Evolutionary conservation across 2,888 invertebrate species (phyloP), one percentile per base, ranked within the genome.

Genomic region (Idaea dimidiata): DNA sequence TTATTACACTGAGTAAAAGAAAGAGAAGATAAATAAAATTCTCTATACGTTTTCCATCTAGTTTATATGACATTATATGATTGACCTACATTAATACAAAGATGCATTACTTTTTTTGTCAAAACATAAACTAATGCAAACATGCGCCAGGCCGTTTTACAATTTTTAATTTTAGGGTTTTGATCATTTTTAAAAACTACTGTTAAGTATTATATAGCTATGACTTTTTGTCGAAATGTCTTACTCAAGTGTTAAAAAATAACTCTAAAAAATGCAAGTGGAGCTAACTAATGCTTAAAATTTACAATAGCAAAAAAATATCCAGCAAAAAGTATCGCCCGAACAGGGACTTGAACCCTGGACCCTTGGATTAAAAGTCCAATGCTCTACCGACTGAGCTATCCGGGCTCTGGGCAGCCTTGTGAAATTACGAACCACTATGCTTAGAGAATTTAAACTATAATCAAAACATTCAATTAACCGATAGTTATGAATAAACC

Each of bases 331-430:
- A 68, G 17, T 43, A 2, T 71, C 92, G 90, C 91, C 91, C 93
- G 91, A 92, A 92, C 92, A 92, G 92, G 92, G 93, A 93, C 92
- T 93, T 92, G 93, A 93, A 93, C 93, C 92, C 92, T 92, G 91
- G 91, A 93, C 92, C 92, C 93, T 92, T 91, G 91, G 93, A 92
- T 91, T 92, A 93, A 90, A 91, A 91, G 91, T 91, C 91, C 91
- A 91, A 92, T 91, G 91, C 93, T 92, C 92, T 93, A 93, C 92
- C 93, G 92, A 93, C 92, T 93, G 92, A 92, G 93, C 93, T 92
- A 93, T 92, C 92, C 92, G 93, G 93, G 93, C 93, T 82, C 68
- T 79, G 10, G 43, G 43, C 43, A 43, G 6, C 3, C 10, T 6
- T 10, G 43, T 55, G 77, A 86, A 88, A 80, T 78, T 73, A 69